phyloP scores from a whole-genome alignment of 2,113 vertebrate species.

The Delphinus delphis region DNA sequence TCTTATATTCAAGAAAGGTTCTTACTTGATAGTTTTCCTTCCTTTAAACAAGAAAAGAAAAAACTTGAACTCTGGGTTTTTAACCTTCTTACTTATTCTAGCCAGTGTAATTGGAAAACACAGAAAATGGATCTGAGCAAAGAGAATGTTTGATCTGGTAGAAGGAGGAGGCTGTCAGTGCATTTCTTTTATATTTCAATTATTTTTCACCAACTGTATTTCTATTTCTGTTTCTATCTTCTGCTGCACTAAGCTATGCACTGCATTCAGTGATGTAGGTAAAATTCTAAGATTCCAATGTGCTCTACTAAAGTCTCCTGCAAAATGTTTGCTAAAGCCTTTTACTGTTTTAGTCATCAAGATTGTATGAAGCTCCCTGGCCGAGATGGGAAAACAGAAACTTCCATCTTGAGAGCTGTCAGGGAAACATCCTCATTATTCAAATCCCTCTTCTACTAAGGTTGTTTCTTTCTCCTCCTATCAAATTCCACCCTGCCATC shows the following conservation, averaged over 20 bases:
- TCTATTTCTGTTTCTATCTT: constrained; percentile 17
- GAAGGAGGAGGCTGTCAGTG: background rate
- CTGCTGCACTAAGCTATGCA: background rate
- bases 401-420: background rate
- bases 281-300: background rate
- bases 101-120: background rate
- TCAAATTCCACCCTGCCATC: background rate
- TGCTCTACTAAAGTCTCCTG: background rate
- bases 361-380: background rate
- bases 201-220: background rate
- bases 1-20: background rate
- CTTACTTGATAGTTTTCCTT: background rate
- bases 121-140: background rate
- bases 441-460: background rate
- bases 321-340: background rate
- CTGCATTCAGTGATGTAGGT: background rate
- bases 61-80: constrained; percentile 26
- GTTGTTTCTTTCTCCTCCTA: background rate
- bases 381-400: background rate
- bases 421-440: background rate
- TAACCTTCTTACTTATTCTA: background rate
- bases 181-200: background rate
- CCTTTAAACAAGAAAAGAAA: constrained; percentile 21
- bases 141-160: background rate
- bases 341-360: background rate